These are phyloP conservation scores for Clitarchus hookeri DNA, from an alignment of 2,888 invertebrate genomes.

Conservation along the genomic window DNA sequence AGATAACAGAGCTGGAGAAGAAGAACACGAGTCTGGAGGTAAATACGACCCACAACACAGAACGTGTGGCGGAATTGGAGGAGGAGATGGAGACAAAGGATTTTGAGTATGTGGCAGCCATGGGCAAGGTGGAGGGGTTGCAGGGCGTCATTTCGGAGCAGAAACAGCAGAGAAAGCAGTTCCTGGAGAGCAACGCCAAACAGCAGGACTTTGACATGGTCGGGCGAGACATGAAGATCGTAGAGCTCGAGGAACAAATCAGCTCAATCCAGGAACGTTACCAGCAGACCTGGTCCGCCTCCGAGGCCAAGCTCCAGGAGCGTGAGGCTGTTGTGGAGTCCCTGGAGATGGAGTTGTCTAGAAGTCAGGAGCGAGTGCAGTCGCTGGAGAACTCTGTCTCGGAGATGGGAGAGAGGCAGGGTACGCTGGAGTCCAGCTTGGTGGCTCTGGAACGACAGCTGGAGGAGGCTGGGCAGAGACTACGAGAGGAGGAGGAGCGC, in stretches of 20 bases:
- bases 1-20: slow-evolving; percentile 21
- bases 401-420: neutral
- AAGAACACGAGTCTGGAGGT: neutral
- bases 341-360: slow-evolving; percentile 67
- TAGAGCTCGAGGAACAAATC: slow-evolving; percentile 48
- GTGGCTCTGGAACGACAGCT: slow-evolving; percentile 58
- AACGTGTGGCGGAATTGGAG: slow-evolving; percentile 18
- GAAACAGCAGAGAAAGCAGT: neutral
- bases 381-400: slow-evolving; percentile 56
- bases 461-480: slow-evolving; percentile 65
- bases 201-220: slow-evolving; percentile 35
- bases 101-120: slow-evolving; percentile 32
- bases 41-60: neutral
- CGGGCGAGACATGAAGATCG: slow-evolving; percentile 49
- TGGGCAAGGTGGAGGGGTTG: neutral
- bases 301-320: slow-evolving; percentile 74
- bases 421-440: neutral
- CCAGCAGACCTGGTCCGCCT: slow-evolving; percentile 56
- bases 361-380: slow-evolving; percentile 66
- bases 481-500: slow-evolving; percentile 62
- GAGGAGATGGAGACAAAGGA: slow-evolving; percentile 47
- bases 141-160: neutral
- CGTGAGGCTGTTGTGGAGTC: slow-evolving; percentile 74
- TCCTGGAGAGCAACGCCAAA: neutral
- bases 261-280: slow-evolving; percentile 44